Conservation (phyloP, 2,797 vertebrate genomes). For the Gila robusta region DNA sequence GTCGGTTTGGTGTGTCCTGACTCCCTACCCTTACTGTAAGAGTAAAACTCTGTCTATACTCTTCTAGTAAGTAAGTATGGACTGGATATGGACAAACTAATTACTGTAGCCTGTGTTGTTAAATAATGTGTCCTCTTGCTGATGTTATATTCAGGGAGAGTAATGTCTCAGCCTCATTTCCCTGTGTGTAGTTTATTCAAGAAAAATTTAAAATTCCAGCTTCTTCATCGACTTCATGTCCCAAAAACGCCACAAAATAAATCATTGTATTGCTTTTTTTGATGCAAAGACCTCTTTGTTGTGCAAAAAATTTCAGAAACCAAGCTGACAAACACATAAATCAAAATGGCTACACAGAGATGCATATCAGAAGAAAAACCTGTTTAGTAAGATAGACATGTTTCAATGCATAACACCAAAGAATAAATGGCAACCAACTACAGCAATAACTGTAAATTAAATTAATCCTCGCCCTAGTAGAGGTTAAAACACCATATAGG, state of each 20-base stretch:
- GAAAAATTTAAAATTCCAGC: not conserved
- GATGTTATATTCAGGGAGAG: not conserved
- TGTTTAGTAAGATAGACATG: not conserved
- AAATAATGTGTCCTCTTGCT: not conserved
- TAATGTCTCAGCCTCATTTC: not conserved
- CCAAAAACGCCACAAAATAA: not conserved
- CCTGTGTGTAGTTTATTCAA: not conserved
- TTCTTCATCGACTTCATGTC: not conserved
- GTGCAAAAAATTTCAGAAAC: not conserved
- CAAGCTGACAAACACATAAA: not conserved
- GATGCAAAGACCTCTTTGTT: not conserved
- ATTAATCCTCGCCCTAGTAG: constrained; percentile 12
- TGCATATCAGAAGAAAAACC: not conserved
- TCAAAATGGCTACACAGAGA: not conserved
- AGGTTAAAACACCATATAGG: not conserved
- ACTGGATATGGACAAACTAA: not conserved
- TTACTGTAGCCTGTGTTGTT: not conserved
- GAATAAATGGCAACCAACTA: not conserved
- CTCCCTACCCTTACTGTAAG: not conserved
- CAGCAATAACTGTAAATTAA: not conserved
- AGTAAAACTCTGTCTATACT: too few relatives aligned
- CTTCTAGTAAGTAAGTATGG: not conserved
- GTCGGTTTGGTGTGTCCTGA: too few relatives aligned
- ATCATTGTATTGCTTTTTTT: not conserved
- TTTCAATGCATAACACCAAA: constrained; percentile 1